A percentile compares a stretch with the other conserved stretches of the same genome.
phyloP scores from a whole-genome alignment of 1,140 invertebrate species.

The Zaprionus davidi region DNA sequence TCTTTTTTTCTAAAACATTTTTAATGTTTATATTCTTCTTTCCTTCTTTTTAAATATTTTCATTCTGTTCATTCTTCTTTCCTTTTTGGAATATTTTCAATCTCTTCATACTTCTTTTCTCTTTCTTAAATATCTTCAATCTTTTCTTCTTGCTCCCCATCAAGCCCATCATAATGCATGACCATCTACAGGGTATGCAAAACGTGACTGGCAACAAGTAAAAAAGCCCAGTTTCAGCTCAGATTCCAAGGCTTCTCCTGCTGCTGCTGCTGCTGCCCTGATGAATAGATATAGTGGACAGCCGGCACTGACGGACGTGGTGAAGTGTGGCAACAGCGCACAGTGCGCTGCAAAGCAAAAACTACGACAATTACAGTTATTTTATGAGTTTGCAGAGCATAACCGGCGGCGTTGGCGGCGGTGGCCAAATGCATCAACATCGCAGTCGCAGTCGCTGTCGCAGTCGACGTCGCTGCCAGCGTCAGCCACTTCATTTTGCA shows the following conservation, averaged over 20 bases:
- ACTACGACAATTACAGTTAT: conserved; percentile 81
- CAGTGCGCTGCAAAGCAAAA: conserved; percentile 40
- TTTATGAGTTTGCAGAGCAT: conserved; percentile 80
- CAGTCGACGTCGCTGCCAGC: conserved; percentile 9
- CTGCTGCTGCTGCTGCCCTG: conserved; percentile 13
- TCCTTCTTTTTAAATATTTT: neutral
- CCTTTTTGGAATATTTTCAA: too few relatives aligned
- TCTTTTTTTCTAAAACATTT: neutral
- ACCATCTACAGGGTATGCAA: conserved; percentile 11
- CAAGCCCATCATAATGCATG: too few relatives aligned
- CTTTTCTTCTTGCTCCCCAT: neutral
- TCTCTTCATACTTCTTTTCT: neutral
- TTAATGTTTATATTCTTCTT: neutral
- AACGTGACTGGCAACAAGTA: conserved; percentile 62
- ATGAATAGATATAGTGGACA: conserved; percentile 5
- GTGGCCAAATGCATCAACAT: conserved; percentile 13
- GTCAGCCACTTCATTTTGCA: conserved; percentile 71
- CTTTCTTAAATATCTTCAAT: neutral
- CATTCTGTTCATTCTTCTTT: too few relatives aligned
- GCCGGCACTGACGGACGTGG: neutral
- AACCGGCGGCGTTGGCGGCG: conserved; percentile 44
- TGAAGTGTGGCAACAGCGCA: conserved; percentile 66
- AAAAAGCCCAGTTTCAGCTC: conserved; percentile 10
- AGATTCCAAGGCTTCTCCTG: conserved; percentile 11
- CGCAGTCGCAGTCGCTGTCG: conserved; percentile 14